Evolutionary conservation across 2,797 vertebrate species (phyloP), one percentile per base, ranked within the genome.

Genomic region (Microctenopoma stevenorrisi): DNA sequence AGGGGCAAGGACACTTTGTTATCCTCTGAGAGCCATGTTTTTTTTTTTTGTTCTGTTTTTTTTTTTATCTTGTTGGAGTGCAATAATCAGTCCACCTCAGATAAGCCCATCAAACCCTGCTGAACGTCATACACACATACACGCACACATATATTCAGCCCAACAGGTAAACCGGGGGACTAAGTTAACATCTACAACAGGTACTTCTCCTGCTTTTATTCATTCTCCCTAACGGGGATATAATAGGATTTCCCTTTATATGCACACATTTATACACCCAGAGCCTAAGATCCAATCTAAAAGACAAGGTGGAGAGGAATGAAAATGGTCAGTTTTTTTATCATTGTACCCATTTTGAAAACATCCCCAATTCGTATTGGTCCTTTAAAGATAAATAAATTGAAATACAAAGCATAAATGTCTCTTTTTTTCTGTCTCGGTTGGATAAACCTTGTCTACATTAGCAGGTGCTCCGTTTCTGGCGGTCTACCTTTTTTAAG

Each of bases 351-450:
- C 90, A 89, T 93, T 93, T 94, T 93, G 86, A 92, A 92, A 92
- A 92, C 82, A 90, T 83, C 91, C 91, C 89, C 90, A 79, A 89
- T 93, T 93, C 92, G 84, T 94, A 94, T 94, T 94, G 92, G 93
- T 94, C 94, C 90, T 94, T 94, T 93, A 91, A 94, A 91, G 84
- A 93, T 89, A 88, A 94, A 94, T 94, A 93, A 89, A 93, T 92
- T 92, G 82, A 91, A 93, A 94, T 91, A 89, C 89, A 92, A 92
- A 89, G 76, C 85, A 88, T 10, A 56, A 4, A 55, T 73, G 56
- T 79, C 22, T n/a, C 48, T 38, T 66, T 48, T 57, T 48, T 57
- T 64, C 30, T 77, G 30, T 5, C 12, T 62, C 7, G 0, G 11
- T 37, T 33, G 4, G 30, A 16, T 30, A 30, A 6, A 30, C 28